Evolutionary conservation across 2,888 invertebrate species (phyloP), one percentile per base, ranked within the genome.

Genomic region (Ecliptopera silaceata): DNA sequence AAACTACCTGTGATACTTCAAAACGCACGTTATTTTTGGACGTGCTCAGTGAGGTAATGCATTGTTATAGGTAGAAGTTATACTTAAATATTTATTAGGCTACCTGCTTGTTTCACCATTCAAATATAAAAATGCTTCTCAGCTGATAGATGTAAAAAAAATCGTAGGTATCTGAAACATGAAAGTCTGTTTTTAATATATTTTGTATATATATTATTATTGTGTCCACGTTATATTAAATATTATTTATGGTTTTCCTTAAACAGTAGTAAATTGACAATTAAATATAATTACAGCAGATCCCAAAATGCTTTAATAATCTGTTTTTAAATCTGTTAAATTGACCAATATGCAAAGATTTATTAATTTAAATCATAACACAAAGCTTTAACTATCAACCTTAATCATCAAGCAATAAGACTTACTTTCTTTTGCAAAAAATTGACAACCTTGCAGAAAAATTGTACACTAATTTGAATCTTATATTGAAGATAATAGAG

Each of bases 281-380:
- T 31, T 31, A 38, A 45, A 52, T 45, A 31, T 45, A 52, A 44
- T 52, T 13, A 29, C 31, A 20, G 29, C 26, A 45, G 4, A 31
- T 51, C 11, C 32, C 29, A 34, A 10, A 15, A 13, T 39, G 12
- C 62, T 65, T 66, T 62, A 71, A 70, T 64, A 63, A 68, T 55
- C 60, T 63, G 71, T 78, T 75, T 71, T 76, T 74, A 65, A 69
- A 59, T 63, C 63, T 79, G 75, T 79, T 75, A 69, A 72, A 81
- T 79, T 68, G 75, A 56, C 65, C 74, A 78, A 77, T 80, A 76
- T 73, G 64, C 65, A 72, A 66, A 61, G 59, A 68, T 67, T 64
- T 64, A 54, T 63, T 49, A 22, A 39, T 18, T 38, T 38, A 31
- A 52, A 52, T 38, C 29, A 38, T 44, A 51, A 11, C 51, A 43